Conservation (phyloP, 2,797 vertebrate species). For the Danio kyathit region DNA sequence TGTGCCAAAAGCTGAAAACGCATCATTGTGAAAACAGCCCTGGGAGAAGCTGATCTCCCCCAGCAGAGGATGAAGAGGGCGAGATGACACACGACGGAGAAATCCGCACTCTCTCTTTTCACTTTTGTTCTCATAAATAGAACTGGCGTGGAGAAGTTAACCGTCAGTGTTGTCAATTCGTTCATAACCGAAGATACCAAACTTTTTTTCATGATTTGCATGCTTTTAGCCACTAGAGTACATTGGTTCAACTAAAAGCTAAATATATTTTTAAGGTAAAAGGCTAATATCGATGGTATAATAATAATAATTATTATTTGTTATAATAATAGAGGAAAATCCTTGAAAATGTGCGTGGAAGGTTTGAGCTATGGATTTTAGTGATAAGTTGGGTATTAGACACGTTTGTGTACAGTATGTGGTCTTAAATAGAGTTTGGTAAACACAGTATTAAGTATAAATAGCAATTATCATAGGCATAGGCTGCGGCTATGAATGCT, state of each 20-base stretch:
- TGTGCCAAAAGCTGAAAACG: constrained; percentile 81
- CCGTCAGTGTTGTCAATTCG: not conserved
- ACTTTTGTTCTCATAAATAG: constrained; percentile 38
- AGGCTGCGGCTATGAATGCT: not conserved
- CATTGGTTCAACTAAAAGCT: not conserved
- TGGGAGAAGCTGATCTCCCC: constrained; percentile 58
- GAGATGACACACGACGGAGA: constrained; percentile 51
- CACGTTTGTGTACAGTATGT: constrained; percentile 25
- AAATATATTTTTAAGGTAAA: not conserved
- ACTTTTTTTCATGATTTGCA: not conserved
- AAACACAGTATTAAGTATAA: constrained; percentile 19
- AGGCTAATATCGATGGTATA: not conserved
- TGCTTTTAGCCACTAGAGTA: not conserved
- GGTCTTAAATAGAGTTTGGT: constrained; percentile 14
- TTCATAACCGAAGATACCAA: not conserved
- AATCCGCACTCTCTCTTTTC: constrained; percentile 41
- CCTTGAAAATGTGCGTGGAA: not conserved
- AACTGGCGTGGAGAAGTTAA: constrained; percentile 12
- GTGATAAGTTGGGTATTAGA: constrained; percentile 21
- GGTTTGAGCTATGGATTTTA: constrained; percentile 9
- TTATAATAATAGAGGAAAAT: not conserved
- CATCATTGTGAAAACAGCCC: constrained; percentile 78
- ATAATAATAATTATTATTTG: not conserved
- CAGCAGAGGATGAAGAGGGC: constrained; percentile 52
- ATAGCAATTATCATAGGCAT: not conserved